Evolutionary conservation across 2,113 vertebrate genomes (phyloP).

Genomic region (Megatriorchis doriae): DNA sequence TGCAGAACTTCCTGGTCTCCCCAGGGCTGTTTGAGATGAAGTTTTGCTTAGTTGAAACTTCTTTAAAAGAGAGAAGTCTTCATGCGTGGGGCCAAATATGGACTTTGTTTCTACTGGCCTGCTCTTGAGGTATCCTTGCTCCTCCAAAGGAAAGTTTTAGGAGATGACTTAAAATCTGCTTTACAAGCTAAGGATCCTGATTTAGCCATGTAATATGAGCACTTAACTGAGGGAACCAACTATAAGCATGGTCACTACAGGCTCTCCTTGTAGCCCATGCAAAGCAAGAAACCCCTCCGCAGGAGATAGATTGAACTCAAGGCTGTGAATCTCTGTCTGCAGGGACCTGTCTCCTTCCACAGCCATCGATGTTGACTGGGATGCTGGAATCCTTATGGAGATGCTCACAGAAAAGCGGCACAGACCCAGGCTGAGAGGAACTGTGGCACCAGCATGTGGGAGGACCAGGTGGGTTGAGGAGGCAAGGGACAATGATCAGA

Average conservation of each 20-base stretch:
- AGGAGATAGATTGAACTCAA: not conserved
- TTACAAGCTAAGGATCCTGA: not conserved
- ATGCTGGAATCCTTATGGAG: not conserved
- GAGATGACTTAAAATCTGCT: not conserved
- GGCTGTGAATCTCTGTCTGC: not conserved
- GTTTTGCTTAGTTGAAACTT: not conserved
- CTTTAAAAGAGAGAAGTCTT: not conserved
- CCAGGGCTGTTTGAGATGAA: not conserved
- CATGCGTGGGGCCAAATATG: not conserved
- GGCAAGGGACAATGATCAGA: not conserved
- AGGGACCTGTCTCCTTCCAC: not conserved
- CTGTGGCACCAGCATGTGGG: rapidly evolving
- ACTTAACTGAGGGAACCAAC: not conserved
- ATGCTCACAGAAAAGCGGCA: not conserved
- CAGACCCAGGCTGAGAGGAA: not conserved
- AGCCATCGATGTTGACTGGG: rapidly evolving
- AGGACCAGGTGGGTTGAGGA: rapidly evolving
- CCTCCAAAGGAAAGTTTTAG: not conserved
- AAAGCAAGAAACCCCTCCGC: not conserved
- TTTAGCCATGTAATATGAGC: not conserved
- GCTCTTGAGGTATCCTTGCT: not conserved
- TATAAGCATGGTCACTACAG: not conserved
- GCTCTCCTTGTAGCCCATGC: not conserved
- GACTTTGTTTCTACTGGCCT: not conserved
- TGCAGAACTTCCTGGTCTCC: not conserved